Conservation (phyloP, 2,113 vertebrate genomes). For the Gymnarchus niloticus region DNA sequence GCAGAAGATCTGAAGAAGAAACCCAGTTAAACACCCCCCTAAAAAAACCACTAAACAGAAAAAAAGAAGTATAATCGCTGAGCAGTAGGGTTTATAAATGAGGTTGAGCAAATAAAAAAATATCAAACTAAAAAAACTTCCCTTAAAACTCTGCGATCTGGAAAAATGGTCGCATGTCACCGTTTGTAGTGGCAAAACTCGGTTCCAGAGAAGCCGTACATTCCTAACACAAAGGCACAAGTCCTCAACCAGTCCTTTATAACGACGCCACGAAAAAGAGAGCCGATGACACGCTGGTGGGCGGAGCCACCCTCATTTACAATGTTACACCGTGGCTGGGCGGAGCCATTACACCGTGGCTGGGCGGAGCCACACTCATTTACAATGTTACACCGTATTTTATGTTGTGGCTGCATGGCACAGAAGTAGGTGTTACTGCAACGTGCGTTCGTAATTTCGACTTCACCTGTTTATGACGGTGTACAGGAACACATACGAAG, state of each 20-base stretch:
- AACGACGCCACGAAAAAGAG: not conserved
- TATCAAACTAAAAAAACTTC: not conserved
- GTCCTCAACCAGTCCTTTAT: constrained; percentile 37
- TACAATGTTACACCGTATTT: not conserved
- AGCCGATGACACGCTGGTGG: not conserved
- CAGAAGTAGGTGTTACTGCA: too few relatives aligned
- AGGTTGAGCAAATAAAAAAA: not conserved
- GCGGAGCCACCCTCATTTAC: not conserved
- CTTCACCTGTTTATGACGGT: too few relatives aligned
- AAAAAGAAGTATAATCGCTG: not conserved
- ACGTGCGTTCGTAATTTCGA: too few relatives aligned
- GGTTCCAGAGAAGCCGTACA: constrained; percentile 42
- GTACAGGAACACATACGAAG: too few relatives aligned
- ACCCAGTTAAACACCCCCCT: not conserved
- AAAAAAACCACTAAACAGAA: not conserved
- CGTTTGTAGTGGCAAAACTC: constrained; percentile 6
- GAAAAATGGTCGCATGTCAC: not conserved
- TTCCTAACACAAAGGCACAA: constrained; percentile 45
- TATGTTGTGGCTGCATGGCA: too few relatives aligned
- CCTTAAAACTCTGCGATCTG: not conserved
- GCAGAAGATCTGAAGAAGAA: not conserved
- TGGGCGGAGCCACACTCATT: not conserved
- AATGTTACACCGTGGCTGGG: not conserved
- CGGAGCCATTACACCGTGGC: not conserved
- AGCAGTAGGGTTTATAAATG: not conserved